phyloP scores from a whole-genome alignment of 1,140 invertebrate species.

The Trissolcus basalis region DNA sequence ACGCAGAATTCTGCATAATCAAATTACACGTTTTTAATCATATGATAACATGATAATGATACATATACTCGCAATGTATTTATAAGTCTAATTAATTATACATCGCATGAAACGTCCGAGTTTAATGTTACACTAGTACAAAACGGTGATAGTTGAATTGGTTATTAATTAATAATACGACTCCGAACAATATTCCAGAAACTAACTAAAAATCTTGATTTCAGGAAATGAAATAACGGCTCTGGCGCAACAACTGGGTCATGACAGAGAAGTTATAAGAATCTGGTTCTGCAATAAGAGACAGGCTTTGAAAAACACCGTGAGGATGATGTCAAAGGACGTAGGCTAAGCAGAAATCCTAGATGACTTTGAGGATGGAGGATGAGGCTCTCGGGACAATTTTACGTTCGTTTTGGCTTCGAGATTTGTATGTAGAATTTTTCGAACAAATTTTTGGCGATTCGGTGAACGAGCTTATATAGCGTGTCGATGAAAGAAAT shows the following conservation, averaged over 20 bases:
- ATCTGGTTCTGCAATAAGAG: conserved; percentile 99
- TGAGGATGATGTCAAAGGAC: conserved; percentile 91
- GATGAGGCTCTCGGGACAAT: background rate
- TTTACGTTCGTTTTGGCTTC: conserved; percentile 34
- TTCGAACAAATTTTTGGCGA: conserved; percentile 12
- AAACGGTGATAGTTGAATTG: background rate
- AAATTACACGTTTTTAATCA: conserved; percentile 32
- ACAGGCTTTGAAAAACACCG: conserved; percentile 97
- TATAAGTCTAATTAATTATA: conserved; percentile 18
- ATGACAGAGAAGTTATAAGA: conserved; percentile 97
- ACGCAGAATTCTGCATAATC: conserved; percentile 13
- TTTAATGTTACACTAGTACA: background rate
- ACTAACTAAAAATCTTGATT: conserved; percentile 42
- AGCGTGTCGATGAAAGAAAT: conserved; percentile 36
- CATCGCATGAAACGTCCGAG: background rate
- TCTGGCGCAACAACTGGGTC: conserved; percentile 94
- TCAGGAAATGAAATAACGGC: conserved; percentile 97
- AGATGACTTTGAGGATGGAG: no score
- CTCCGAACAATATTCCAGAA: no score
- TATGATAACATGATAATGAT: conserved; percentile 29
- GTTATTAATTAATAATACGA: no score
- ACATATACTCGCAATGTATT: conserved; percentile 7
- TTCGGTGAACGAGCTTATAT: conserved; percentile 55
- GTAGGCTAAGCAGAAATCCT: conserved; percentile 67
- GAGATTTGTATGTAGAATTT: conserved; percentile 6